phyloP scores from a whole-genome alignment of 2,797 vertebrate genomes.

The Eremophila alpestris region DNA sequence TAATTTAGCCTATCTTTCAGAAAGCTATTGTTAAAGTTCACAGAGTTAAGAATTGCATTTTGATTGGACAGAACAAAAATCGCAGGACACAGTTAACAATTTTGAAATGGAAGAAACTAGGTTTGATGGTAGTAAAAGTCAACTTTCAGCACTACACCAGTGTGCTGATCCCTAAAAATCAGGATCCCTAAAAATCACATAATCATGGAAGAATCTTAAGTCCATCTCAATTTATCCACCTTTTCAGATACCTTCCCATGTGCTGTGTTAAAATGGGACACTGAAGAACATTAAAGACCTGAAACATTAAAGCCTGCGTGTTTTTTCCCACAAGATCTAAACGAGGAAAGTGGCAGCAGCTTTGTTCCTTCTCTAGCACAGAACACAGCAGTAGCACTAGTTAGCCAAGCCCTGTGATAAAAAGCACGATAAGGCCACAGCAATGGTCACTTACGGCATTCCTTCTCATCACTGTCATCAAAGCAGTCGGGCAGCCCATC shows the following conservation, averaged over 20 bases:
- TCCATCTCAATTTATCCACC: neutral
- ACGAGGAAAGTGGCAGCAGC: neutral
- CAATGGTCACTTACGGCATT: constrained; percentile 88
- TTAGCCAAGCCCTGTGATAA: neutral
- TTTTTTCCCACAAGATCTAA: neutral
- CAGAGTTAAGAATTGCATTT: neutral
- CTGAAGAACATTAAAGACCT: neutral
- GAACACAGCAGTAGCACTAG: neutral
- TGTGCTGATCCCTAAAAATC: neutral
- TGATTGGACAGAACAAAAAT: neutral
- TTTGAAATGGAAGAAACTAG: neutral
- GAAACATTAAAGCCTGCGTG: neutral
- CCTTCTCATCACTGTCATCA: constrained; percentile 93
- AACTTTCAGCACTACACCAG: neutral
- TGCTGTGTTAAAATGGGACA: neutral
- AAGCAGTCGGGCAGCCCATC: constrained; percentile 92
- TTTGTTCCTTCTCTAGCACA: neutral
- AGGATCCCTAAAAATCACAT: neutral
- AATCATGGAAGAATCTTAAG: neutral
- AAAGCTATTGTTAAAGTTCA: neutral
- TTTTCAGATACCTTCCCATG: neutral
- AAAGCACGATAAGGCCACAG: neutral
- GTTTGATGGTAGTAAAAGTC: neutral
- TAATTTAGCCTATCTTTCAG: neutral
- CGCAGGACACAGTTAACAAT: neutral